Evolutionary conservation across 2,888 invertebrate species (phyloP), one percentile per base, ranked within the genome.

Genomic region (Criorhina ranunculi): DNA sequence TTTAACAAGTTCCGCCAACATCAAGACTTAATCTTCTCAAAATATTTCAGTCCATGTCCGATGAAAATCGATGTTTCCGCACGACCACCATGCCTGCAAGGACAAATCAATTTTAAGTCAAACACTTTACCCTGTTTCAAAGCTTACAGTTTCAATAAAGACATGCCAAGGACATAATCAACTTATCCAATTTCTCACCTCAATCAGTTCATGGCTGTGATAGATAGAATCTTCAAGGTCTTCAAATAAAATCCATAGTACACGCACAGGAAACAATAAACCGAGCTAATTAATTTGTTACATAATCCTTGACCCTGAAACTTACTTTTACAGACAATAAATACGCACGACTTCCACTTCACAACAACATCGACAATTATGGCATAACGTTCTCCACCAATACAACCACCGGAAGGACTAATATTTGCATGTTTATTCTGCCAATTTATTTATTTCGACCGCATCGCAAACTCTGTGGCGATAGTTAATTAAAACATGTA

Each of bases 401-500:
- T 0, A 24, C 24, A 24, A 31, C 4, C 8, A 15, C 2, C 53
- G 12, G 9, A 19, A 57, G 3, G 57, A n/a, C n/a, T 24, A 37
- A 37, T 37, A 12, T 19, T 40, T n/a, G n/a, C 37, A 7, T 57
- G 37, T 67, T 31, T 57, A 40, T 57, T 24, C 24, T 57, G 7
- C 6, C n/a, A 37, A 57, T 57, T 40, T 64, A 44, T 67, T 49
- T 67, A 67, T 67, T 53, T 67, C 8, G 42, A 40, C 53, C 67
- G 33, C 31, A 66, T 40, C 4, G 29, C 24, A 44, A 59, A n/a
- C 51, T 51, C 51, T 42, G 57, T 17, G 42, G 67, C 51, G 8
- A 67, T 67, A 76, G 59, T 76, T 76, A 76, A 76, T 76, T 76
- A 67, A 76, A 76, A 67, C 59, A 60, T 76, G 67, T 51, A 76